phyloP scores from a whole-genome alignment of 2,888 invertebrate species.

The Acanthosoma haemorrhoidale region DNA sequence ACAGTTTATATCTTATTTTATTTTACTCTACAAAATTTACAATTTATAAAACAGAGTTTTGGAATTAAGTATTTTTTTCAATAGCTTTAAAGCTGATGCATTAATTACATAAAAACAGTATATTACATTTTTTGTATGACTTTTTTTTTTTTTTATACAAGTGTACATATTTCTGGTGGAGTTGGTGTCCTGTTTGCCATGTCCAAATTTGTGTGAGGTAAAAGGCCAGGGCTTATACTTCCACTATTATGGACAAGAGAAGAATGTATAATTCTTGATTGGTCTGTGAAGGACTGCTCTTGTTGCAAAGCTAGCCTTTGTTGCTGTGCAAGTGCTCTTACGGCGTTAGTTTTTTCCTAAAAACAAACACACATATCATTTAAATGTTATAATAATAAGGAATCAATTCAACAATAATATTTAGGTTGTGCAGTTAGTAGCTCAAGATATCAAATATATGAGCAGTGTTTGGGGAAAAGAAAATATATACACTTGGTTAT shows the following conservation, averaged over 20 bases:
- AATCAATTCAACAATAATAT: too few species aligned
- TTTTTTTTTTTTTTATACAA: conserved; percentile 51
- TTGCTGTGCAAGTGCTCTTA: conserved; percentile 57
- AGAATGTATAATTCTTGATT: conserved; percentile 19
- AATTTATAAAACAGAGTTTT: not conserved
- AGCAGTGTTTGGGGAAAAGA: too few species aligned
- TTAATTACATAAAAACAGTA: not conserved
- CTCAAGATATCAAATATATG: too few species aligned
- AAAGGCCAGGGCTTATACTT: conserved; percentile 45
- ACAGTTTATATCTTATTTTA: not conserved
- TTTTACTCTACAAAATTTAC: conserved; percentile 9
- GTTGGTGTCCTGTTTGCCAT: conserved; percentile 61
- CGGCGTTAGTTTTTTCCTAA: conserved; percentile 74
- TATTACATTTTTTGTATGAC: not conserved
- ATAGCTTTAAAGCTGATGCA: not conserved
- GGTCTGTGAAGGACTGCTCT: conserved; percentile 36
- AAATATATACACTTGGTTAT: too few species aligned
- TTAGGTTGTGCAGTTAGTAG: too few species aligned
- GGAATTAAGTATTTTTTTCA: not conserved
- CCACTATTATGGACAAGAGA: conserved; percentile 31
- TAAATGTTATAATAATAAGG: too few species aligned
- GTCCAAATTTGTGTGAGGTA: conserved; percentile 57
- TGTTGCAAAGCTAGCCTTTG: conserved; percentile 37
- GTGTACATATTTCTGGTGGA: conserved; percentile 64
- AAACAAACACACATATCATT: conserved; percentile 8